Base-by-base conservation (phyloP, 35 echinoderm and acorn worm genomes). In the Antedon bifida region DNA sequence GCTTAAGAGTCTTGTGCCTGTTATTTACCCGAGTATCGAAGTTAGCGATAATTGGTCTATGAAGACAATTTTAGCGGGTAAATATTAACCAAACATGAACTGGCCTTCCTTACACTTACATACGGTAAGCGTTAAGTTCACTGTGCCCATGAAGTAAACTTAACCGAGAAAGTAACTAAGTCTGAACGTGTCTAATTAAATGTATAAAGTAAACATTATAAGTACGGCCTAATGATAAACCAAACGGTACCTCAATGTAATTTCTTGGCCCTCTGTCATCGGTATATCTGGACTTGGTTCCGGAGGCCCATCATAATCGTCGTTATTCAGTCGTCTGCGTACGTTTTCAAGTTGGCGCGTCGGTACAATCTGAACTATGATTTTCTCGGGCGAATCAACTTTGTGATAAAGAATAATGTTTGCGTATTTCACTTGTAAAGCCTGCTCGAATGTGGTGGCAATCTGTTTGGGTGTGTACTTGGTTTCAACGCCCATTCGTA, bases 211-310 rank as follows among this genome's bases (percentile, higher is more conserved):
- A n/a, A n/a, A n/a, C n/a, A n/a, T n/a, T n/a, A n/a, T n/a, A n/a
- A n/a, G n/a, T n/a, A n/a, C n/a, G n/a, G n/a, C n/a, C n/a, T n/a
- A 42, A 42, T 42, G 38, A 7, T 42, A 14, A 7, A 42, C 38
- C 38, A 14, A n/a, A n/a, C 38, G 4, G 38, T 42, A 97, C 94
- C 82, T 87, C 39, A 97, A 23, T 30, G 87, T 89, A 8, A 97
- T 97, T 46, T 97, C 83, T 78, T 90, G 88, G 34, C 94, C 94
- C 38, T 97, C 94, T 9, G 94, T 90, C 87, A 97, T 86, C 1
- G 90, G 84, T 77, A 97, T 75, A 55, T 97, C 94, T 29, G 34
- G 76, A 77, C 90, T 97, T 12, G 87, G 91, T 12, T 97, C 94
- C 0, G 94, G 77, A 5, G 91, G 85, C 33, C 80, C 90, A 39